Evolutionary conservation across 2,113 vertebrate genomes (phyloP).

Genomic region (Osmerus eperlanus): DNA sequence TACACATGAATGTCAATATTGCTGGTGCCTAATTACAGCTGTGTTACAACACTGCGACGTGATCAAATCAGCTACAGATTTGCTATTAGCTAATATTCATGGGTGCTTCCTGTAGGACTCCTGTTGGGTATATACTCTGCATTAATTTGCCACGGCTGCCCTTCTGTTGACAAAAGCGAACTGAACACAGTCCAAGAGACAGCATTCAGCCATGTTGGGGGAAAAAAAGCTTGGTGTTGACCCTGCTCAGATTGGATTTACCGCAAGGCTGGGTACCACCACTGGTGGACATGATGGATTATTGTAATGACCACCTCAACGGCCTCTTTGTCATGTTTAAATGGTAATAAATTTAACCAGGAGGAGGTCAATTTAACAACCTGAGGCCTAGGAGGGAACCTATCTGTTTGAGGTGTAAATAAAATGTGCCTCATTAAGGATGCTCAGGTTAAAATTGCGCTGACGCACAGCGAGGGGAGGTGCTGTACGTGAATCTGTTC

Average conservation of each 20-base stretch:
- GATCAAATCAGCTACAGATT: constrained; percentile 21
- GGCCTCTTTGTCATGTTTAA: constrained; percentile 97
- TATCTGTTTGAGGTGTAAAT: constrained; percentile 93
- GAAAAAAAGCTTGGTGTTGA: constrained; percentile 83
- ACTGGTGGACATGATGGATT: constrained; percentile 96
- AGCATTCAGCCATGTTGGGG: constrained; percentile 68
- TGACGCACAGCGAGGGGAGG: constrained; percentile 62
- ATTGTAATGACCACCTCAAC: constrained; percentile 89
- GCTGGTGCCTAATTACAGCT: no score
- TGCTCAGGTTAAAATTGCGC: constrained; percentile 64
- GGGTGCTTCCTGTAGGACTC: background rate
- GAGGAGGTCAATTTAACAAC: constrained; percentile 81
- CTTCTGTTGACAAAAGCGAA: constrained; percentile 94
- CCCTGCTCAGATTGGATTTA: constrained; percentile 95
- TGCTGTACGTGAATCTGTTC: constrained; percentile 46
- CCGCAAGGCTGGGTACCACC: constrained; percentile 83
- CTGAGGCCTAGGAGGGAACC: constrained; percentile 70
- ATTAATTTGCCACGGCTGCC: constrained; percentile 80
- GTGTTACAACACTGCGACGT: no score
- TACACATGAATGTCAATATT: no score
- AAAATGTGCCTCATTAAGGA: constrained; percentile 81
- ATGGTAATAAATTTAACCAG: constrained; percentile 92
- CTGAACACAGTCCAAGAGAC: constrained; percentile 82
- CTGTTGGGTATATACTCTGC: constrained; percentile 34
- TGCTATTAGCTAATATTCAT: constrained; percentile 22